A percentile compares a stretch with the other conserved stretches of the same genome.
Conservation (phyloP, 2,113 vertebrate genomes). For the Trematocara marginatum region DNA sequence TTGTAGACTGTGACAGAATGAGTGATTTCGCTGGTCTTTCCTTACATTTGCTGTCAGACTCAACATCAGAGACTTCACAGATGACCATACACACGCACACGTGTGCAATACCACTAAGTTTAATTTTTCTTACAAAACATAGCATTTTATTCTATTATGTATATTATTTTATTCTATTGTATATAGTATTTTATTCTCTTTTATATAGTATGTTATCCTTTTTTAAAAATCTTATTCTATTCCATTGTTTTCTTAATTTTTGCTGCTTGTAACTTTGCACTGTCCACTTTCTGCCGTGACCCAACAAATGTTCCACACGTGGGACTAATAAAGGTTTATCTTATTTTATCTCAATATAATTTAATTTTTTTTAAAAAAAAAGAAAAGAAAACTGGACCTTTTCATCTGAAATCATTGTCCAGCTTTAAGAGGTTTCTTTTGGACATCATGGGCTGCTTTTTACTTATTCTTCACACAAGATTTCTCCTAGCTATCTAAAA, state of each 20-base stretch:
- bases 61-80: not conserved
- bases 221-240: rapidly evolving
- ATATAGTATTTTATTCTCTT: not conserved
- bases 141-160: not conserved
- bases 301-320: not conserved
- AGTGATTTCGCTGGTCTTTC: not conserved
- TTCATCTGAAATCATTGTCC: not conserved
- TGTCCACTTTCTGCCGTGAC: not conserved
- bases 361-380: too few species aligned
- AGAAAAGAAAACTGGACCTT: not conserved
- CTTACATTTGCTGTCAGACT: not conserved
- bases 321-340: not conserved
- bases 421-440: rapidly evolving
- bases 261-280: not conserved
- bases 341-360: not conserved
- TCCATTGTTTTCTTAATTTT: not conserved
- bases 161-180: not conserved
- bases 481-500: not conserved
- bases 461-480: not conserved
- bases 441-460: not conserved
- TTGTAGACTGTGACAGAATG: not conserved
- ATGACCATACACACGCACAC: not conserved
- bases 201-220: not conserved
- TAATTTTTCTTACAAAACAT: not conserved
- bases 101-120: not conserved